These are phyloP conservation scores for Zaprionus ornatus DNA, from an alignment of 1,140 invertebrate genomes.

Conservation along the genomic window DNA sequence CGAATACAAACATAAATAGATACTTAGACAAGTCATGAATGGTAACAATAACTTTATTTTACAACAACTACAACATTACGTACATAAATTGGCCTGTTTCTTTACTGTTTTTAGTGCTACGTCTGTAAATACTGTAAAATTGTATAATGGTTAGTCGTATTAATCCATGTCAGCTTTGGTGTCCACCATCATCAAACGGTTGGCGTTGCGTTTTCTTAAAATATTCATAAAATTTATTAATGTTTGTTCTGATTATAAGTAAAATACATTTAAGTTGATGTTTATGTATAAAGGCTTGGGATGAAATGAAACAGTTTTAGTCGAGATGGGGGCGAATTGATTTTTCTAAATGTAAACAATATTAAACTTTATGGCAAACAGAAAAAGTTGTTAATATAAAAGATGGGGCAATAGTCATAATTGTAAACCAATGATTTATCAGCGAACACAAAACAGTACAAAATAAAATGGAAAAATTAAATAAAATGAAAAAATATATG, in stretches of 20 bases:
- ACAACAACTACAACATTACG: constrained; percentile 46
- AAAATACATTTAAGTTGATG: constrained; percentile 26
- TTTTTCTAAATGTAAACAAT: constrained; percentile 18
- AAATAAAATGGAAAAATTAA: constrained; percentile 30
- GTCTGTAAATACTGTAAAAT: neutral
- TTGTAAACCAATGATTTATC: constrained; percentile 20
- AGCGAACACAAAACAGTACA: constrained; percentile 34
- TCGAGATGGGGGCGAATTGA: neutral
- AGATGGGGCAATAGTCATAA: constrained; percentile 24
- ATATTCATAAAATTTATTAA: constrained; percentile 41
- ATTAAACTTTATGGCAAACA: constrained; percentile 20
- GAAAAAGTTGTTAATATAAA: constrained; percentile 11
- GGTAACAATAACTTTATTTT: constrained; percentile 40
- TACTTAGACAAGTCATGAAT: constrained; percentile 50
- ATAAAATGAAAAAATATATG: constrained; percentile 35
- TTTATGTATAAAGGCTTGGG: constrained; percentile 12
- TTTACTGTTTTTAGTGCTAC: neutral
- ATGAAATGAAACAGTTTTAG: neutral
- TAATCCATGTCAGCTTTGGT: constrained; percentile 45
- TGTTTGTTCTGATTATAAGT: constrained; percentile 32
- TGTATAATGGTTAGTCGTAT: constrained; percentile 16
- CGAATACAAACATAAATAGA: constrained; percentile 64
- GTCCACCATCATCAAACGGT: constrained; percentile 36
- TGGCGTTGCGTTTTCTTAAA: constrained; percentile 41
- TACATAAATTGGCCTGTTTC: constrained; percentile 20